Percentiles rank a stretch among this genome's conserved stretches.
Evolutionary conservation across 2,797 vertebrate genomes (phyloP).

Genomic region (Okamejei kenojei): DNA sequence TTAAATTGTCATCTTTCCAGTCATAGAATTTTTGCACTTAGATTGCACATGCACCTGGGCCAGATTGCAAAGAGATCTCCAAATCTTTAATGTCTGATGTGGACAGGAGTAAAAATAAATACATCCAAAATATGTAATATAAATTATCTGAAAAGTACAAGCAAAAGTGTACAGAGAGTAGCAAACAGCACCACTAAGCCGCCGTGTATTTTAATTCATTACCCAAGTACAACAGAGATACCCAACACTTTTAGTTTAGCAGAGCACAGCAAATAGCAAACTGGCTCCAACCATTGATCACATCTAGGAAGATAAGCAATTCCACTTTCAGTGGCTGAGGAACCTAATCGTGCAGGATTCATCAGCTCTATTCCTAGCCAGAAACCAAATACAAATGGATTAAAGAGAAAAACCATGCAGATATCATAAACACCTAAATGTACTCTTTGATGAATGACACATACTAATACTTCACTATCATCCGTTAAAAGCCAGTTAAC

Average conservation of each 20-base stretch:
- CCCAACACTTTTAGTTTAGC: background rate
- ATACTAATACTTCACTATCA: background rate
- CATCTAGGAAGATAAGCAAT: background rate
- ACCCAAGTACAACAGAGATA: background rate
- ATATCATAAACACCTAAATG: background rate
- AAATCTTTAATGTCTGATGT: too few relatives aligned
- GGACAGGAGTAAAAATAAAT: background rate
- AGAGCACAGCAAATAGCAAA: too few relatives aligned
- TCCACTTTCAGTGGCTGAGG: background rate
- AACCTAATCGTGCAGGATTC: background rate
- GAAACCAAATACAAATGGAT: background rate
- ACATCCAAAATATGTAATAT: background rate
- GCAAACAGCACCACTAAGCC: background rate
- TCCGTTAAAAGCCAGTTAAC: background rate
- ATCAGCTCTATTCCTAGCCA: background rate
- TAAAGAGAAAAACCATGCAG: background rate
- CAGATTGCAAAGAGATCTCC: background rate
- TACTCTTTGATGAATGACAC: background rate
- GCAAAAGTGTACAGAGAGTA: background rate
- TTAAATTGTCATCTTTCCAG: background rate
- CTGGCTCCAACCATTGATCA: background rate
- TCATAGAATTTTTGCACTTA: background rate
- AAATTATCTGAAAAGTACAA: background rate
- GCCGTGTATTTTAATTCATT: background rate
- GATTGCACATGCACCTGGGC: background rate